Conservation (phyloP, 2,797 vertebrate genomes). For the Myotis pilosus region DNA sequence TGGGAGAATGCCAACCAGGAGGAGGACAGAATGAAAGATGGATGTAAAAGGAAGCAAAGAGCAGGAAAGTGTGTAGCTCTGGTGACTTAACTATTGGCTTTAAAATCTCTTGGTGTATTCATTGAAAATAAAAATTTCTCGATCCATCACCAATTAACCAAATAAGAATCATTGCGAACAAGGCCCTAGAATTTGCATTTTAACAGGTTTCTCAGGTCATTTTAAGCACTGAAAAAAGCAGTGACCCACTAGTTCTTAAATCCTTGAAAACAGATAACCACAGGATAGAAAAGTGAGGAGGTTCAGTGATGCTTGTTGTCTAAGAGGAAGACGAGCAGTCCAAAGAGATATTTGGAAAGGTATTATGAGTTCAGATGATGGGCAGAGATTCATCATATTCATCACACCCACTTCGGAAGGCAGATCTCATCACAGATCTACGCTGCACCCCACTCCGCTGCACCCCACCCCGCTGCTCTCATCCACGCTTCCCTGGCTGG, state of each 20-base stretch:
- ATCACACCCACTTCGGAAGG: not conserved
- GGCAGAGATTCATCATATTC: not conserved
- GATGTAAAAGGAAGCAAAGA: not conserved
- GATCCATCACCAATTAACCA: not conserved
- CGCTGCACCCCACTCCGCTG: accelerated
- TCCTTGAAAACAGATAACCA: not conserved
- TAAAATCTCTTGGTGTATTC: not conserved
- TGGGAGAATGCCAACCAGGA: not conserved
- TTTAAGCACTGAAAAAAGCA: not conserved
- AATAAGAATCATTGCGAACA: not conserved
- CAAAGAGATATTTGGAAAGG: not conserved
- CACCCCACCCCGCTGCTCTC: not conserved
- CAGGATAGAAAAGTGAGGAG: not conserved
- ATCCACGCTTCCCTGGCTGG: accelerated
- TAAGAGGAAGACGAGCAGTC: not conserved
- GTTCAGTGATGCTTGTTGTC: not conserved
- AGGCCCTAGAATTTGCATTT: not conserved
- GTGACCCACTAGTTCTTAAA: not conserved
- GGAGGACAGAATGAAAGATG: not conserved
- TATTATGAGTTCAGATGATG: not conserved
- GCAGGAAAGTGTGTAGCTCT: not conserved
- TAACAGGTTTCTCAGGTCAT: not conserved
- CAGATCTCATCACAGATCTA: not conserved
- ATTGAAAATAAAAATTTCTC: not conserved
- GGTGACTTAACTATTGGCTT: not conserved